phyloP scores from a whole-genome alignment of 2,113 vertebrate genomes.

The Notiomystis cincta region DNA sequence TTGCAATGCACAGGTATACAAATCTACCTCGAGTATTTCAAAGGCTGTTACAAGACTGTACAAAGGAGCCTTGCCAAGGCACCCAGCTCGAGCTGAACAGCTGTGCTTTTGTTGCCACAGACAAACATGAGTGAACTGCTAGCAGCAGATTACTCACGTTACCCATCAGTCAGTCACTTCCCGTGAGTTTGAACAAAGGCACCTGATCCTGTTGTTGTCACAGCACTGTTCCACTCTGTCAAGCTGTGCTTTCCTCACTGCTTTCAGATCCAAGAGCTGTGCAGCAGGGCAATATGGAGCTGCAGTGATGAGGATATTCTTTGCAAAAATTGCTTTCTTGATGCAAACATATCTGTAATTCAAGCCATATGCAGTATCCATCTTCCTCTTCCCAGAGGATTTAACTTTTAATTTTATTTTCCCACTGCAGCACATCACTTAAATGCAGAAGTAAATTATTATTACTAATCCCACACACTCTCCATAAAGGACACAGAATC shows the following conservation, averaged over 20 bases:
- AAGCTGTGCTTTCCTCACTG: background rate
- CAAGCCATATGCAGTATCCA: background rate
- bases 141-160: background rate
- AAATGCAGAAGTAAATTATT: background rate
- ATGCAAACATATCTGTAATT: background rate
- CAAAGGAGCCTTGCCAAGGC: background rate
- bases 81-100: background rate
- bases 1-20: background rate
- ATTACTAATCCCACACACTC: background rate
- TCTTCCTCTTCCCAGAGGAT: background rate
- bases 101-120: background rate
- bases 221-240: background rate
- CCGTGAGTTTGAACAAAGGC: constrained; percentile 17
- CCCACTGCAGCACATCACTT: background rate
- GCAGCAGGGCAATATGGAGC: background rate
- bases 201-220: background rate
- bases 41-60: background rate
- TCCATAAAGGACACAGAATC: background rate
- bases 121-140: background rate
- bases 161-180: constrained; percentile 40
- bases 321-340: background rate
- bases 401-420: background rate
- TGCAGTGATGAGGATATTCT: background rate
- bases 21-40: background rate
- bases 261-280: background rate